Conservation (phyloP, 64 coral and sea anemone species). For the Cladopsammia gracilis region DNA sequence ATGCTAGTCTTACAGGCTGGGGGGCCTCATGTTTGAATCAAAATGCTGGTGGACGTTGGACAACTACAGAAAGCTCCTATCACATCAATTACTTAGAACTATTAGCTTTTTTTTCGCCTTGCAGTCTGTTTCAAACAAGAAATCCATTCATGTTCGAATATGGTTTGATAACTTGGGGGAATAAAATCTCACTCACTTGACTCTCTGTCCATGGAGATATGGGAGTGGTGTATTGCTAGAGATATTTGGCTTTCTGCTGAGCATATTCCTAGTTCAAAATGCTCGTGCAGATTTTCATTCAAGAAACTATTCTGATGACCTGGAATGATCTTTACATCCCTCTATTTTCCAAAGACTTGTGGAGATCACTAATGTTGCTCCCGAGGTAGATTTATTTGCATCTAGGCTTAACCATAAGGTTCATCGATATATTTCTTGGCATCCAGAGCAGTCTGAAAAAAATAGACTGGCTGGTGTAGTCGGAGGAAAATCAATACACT, state of each 20-base stretch:
- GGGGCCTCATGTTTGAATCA: not conserved
- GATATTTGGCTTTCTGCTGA: conserved; percentile 49
- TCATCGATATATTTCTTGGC: conserved; percentile 65
- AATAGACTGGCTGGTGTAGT: conserved; percentile 70
- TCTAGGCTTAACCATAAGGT: conserved; percentile 65
- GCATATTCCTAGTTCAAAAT: conserved; percentile 66
- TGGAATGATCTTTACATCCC: conserved; percentile 28
- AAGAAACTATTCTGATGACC: conserved; percentile 10
- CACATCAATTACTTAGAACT: not conserved
- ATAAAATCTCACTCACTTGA: not conserved
- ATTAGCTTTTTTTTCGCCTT: conserved; percentile 2
- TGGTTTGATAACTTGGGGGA: not conserved
- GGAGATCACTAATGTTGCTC: not conserved
- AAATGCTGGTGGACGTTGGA: not conserved
- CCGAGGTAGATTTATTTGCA: conserved; percentile 72
- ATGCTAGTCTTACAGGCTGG: conserved; percentile 64
- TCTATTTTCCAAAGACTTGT: conserved; percentile 34
- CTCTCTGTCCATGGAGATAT: not conserved
- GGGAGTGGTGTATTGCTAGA: conserved; percentile 40
- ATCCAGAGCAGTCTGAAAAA: conserved; percentile 76
- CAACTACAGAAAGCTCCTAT: too few species aligned
- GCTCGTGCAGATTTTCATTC: not conserved
- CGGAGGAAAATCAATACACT: conserved; percentile 77
- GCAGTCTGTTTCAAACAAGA: not conserved
- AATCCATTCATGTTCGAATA: not conserved